Conservation (phyloP, 1,140 invertebrate species). For the Dreissena polymorpha region DNA sequence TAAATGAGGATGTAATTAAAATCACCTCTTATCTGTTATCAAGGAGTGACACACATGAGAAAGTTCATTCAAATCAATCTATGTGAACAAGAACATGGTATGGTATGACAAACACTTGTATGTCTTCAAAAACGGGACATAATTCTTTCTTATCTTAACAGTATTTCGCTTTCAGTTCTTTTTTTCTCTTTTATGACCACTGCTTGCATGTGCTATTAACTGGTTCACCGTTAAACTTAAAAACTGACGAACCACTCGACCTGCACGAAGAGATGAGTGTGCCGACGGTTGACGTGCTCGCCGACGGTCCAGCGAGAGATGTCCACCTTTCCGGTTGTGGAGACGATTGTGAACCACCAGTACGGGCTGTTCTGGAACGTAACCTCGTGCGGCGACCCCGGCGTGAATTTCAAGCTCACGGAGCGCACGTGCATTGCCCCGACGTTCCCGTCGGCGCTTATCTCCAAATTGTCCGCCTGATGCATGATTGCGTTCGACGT, state of each 20-base stretch:
- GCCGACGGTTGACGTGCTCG: conserved; percentile 52
- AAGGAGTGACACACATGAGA: too few relatives aligned
- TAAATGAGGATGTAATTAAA: too few relatives aligned
- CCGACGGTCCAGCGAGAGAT: conserved; percentile 54
- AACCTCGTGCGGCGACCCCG: conserved; percentile 38
- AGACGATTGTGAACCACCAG: conserved; percentile 57
- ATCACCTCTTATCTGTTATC: too few relatives aligned
- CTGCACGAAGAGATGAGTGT: conserved; percentile 40
- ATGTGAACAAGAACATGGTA: too few relatives aligned
- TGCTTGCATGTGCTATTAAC: too few relatives aligned
- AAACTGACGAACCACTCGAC: conserved; percentile 52
- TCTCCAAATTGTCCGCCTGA: conserved; percentile 50
- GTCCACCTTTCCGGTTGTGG: conserved; percentile 49
- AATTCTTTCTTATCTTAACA: too few relatives aligned
- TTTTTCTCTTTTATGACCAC: too few relatives aligned
- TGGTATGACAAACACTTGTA: too few relatives aligned
- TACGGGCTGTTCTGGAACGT: conserved; percentile 53
- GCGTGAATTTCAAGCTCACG: conserved; percentile 48
- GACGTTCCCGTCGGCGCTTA: conserved; percentile 50
- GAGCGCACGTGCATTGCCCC: conserved; percentile 52
- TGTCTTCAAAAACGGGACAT: too few relatives aligned
- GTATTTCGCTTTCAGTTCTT: too few relatives aligned
- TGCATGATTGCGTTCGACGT: conserved; percentile 43
- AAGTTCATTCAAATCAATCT: too few relatives aligned
- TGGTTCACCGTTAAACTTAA: too few relatives aligned